Base-by-base conservation (phyloP, 2,113 vertebrate genomes). In the Gymnarchus niloticus region DNA sequence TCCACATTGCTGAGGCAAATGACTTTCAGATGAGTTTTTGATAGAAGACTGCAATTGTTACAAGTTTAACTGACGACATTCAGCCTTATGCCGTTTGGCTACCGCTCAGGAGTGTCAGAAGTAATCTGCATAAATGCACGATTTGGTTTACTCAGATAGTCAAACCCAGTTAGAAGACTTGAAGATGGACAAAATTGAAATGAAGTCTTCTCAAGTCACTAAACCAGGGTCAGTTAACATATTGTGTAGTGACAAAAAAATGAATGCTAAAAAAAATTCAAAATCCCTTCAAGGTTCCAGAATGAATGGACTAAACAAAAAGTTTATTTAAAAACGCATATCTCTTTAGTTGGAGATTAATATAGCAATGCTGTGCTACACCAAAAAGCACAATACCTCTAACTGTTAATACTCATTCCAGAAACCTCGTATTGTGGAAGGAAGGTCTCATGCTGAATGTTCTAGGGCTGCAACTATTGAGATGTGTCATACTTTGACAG, bases 1-100 rank as follows among this genome's bases (percentile, higher is more conserved):
- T n/a, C 59, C 84, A 41, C 84, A n/a, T 33, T 54, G 48, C 19
- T 37, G 46, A 69, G 23, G 14, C 46, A 65, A 84, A 84, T 84
- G 65, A 19, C 61, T 73, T 52, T 73, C 59, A 54, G 84, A 73
- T 84, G 56, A 28, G 57, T 33, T 33, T n/a, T 48, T 33, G 4
- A 82, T 52, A 59, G 37, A 23, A 59, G 19, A 54, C 19, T 57
- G 33, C 59, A 61, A 23, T 83, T 83, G 83, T 52, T 51, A 69
- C 59, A n/a, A 84, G 46, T 84, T 84, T n/a, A 46, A 44, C 82
- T 3, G 0, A 59, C 56, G n/a, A 59, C 44, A 37, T 59, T 44
- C 33, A 23, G 19, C 21, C 44, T 57, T 83, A 44, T 44, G 23
- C 48, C 3, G n/a, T 23, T 81, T 51, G 77, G 44, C 23, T 25